Conservation (phyloP, 1,140 invertebrate genomes). For the Eriosoma lanigerum region DNA sequence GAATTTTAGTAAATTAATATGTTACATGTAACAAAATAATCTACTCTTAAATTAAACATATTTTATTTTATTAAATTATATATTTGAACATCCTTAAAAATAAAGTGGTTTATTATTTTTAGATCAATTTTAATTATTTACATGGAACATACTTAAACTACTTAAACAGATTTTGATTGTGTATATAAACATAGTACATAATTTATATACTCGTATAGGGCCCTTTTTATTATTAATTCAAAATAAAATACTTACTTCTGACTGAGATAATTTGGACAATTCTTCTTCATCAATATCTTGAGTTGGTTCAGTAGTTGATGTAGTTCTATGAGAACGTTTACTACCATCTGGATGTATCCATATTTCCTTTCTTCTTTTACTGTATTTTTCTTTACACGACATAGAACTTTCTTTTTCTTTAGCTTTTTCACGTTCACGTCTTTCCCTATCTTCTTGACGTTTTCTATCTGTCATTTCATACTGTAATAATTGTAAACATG, state of each 20-base stretch:
- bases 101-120: too few relatives aligned
- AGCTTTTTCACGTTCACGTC: slow-evolving; percentile 63
- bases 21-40: too few relatives aligned
- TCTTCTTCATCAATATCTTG: slow-evolving; percentile 68
- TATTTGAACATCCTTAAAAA: too few relatives aligned
- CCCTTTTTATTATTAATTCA: too few relatives aligned
- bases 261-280: slow-evolving; percentile 59
- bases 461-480: slow-evolving; percentile 79
- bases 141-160: too few relatives aligned
- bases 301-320: slow-evolving; percentile 61
- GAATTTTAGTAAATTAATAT: too few relatives aligned
- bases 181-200: too few relatives aligned
- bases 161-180: too few relatives aligned
- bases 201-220: too few relatives aligned
- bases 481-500: slow-evolving; percentile 59
- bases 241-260: slow-evolving; percentile 45
- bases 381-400: slow-evolving; percentile 55
- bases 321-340: slow-evolving; percentile 67
- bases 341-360: slow-evolving; percentile 80
- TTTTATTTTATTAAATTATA: too few relatives aligned
- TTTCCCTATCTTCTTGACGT: slow-evolving; percentile 66
- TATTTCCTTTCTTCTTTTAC: slow-evolving; percentile 69
- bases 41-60: too few relatives aligned
- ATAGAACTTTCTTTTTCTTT: slow-evolving; percentile 63
- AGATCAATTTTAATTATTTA: too few relatives aligned